Conservation (phyloP, 2,113 vertebrate genomes). For the Pampusana beccarii region DNA sequence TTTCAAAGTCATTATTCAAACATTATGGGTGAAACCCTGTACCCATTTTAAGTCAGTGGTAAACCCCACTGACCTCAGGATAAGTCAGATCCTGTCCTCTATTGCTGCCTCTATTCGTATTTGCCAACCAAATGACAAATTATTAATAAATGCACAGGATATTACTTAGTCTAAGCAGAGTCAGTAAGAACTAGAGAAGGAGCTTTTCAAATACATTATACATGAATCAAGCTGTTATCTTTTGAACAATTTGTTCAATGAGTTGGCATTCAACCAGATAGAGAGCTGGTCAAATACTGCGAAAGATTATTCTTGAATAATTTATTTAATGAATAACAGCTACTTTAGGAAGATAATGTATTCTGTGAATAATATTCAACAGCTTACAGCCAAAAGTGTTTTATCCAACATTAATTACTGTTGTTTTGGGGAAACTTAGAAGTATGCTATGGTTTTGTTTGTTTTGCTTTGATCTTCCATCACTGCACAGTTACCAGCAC, state of each 20-base stretch:
- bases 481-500: not conserved
- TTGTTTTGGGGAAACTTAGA: not conserved
- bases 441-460: conserved; percentile 8
- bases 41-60: not conserved
- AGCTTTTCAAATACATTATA: conserved; percentile 54
- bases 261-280: conserved; percentile 46
- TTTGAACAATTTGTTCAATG: conserved; percentile 50
- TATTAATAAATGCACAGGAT: conserved; percentile 32
- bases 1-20: not conserved
- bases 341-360: not conserved
- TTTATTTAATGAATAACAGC: conserved; percentile 48
- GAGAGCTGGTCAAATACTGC: conserved; percentile 41
- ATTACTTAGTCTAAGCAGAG: conserved; percentile 27
- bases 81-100: not conserved
- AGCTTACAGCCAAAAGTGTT: conserved; percentile 30
- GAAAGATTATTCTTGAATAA: conserved; percentile 49
- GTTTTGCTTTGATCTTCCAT: conserved; percentile 32
- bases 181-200: conserved; percentile 24
- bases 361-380: conserved; percentile 20
- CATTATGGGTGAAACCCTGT: not conserved
- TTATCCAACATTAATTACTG: conserved; percentile 29
- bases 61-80: not conserved
- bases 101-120: not conserved
- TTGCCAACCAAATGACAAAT: conserved; percentile 10
- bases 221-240: conserved; percentile 58